These are phyloP conservation scores for Pogonus chalceus DNA, from an alignment of 1,140 invertebrate species.

Conservation along the genomic window DNA sequence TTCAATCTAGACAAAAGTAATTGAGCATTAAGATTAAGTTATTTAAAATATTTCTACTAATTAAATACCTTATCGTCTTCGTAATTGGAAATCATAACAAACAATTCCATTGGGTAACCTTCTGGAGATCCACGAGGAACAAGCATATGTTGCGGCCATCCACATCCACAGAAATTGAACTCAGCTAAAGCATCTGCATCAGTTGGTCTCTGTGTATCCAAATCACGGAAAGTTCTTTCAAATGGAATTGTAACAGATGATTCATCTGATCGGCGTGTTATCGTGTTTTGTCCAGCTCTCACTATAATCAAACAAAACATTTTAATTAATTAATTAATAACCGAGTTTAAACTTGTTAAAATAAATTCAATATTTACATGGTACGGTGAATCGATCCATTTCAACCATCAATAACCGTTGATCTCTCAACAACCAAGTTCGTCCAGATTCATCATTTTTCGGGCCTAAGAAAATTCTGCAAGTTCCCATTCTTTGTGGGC, in stretches of 20 bases:
- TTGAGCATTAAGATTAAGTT: not conserved
- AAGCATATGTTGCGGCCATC: constrained; percentile 80
- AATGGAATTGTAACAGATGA: constrained; percentile 66
- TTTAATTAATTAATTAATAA: not conserved
- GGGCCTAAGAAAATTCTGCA: constrained; percentile 70
- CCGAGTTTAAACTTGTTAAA: not conserved
- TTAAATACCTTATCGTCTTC: constrained; percentile 53
- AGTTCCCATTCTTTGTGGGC: constrained; percentile 47
- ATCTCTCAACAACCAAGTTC: constrained; percentile 49
- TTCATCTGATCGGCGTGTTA: constrained; percentile 49
- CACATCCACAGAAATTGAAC: constrained; percentile 76
- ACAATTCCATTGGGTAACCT: constrained; percentile 60
- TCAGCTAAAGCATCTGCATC: constrained; percentile 40
- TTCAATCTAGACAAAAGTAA: constrained; percentile 13
- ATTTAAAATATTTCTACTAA: not conserved
- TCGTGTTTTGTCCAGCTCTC: constrained; percentile 49
- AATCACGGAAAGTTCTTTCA: constrained; percentile 56
- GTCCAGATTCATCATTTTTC: constrained; percentile 54
- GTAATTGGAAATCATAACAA: constrained; percentile 73
- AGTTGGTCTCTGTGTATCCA: constrained; percentile 43
- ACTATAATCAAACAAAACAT: constrained; percentile 34
- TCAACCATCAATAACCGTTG: constrained; percentile 64
- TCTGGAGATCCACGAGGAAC: constrained; percentile 59
- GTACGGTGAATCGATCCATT: constrained; percentile 61
- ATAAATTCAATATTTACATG: constrained; percentile 39